Base-by-base conservation (phyloP, 1,140 invertebrate species). In the Dinoponera quadriceps region DNA sequence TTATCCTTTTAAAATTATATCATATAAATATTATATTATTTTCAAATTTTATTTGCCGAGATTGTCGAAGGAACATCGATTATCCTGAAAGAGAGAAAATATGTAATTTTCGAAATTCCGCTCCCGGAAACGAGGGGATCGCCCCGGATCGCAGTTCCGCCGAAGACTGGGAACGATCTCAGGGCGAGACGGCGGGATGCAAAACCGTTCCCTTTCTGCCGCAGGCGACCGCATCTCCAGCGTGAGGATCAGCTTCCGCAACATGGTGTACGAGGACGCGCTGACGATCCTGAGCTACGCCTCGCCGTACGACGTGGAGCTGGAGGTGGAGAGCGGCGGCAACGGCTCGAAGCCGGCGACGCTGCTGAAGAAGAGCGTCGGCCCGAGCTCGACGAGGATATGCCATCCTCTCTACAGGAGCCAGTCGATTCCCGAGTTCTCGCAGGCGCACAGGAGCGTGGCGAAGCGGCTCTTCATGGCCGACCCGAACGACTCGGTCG, bases 251-350 rank as follows among this genome's bases (percentile, higher is more conserved):
- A 97, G 96, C 82, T 98, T 98, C 91, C 95, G 97, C 55, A 97
- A 97, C 75, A 98, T 98, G 94, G 97, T 98, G 0, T 97, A 97
- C 90, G 98, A 98, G 93, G 98, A 99, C 90, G 98, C 98, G 0
- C 92, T 98, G 51, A 97, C 97, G 0, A 98, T 99, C 82, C 94
- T 99, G 4, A 98, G 97, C 72, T 98, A 98, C 83, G 98, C 98
- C 1, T 98, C 98, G n/a, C 98, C 98, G 0, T 98, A 99, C 90
- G 97, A 98, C 85, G 96, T 98, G 1, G 95, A 96, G 55, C 93
- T 97, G 7, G 95, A 96, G 86, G 95, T 97, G n/a, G 95, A 96
- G 75, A 96, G 94, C 86, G 94, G 94, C 1, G 95, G 91, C 91
- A 94, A 88, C 90, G 95, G 92, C 89, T 95, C 94, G 75, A 95